A percentile compares a stretch with the other conserved stretches of the same genome.
These are phyloP conservation scores for Sialis fuliginosa DNA, from an alignment of 2,888 invertebrate genomes.

Conservation along the genomic window DNA sequence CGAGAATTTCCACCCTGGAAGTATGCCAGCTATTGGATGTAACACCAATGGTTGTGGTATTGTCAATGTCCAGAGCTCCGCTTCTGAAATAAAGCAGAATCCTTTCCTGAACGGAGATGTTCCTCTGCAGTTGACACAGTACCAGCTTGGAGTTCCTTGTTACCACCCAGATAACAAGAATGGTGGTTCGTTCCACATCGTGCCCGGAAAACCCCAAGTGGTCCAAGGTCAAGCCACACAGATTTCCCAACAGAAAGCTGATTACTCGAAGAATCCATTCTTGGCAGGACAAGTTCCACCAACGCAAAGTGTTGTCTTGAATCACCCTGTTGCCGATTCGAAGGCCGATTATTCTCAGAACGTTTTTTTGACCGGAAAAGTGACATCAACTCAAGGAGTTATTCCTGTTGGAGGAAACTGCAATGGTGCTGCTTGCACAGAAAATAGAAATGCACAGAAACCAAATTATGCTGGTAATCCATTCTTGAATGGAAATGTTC, in stretches of 20 bases:
- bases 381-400: constrained; percentile 10
- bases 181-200: neutral
- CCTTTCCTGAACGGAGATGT: neutral
- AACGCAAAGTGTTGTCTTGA: constrained; percentile 1
- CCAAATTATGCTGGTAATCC: constrained; percentile 16
- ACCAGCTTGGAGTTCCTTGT: neutral
- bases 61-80: neutral
- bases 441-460: constrained; percentile 7
- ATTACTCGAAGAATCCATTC: constrained; percentile 20
- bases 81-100: neutral
- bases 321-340: neutral
- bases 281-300: constrained; percentile 16
- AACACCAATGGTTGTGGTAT: constrained; percentile 5
- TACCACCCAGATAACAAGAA: constrained; percentile 1
- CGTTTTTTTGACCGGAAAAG: constrained; percentile 24
- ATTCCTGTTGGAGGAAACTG: neutral
- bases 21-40: constrained; percentile 6
- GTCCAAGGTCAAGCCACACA: neutral
- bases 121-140: neutral
- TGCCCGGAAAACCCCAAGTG: neutral
- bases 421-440: neutral
- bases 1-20: constrained; percentile 9
- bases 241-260: constrained; percentile 8
- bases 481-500: constrained; percentile 12
- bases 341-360: constrained; percentile 14